Base-by-base conservation (phyloP, 2,888 invertebrate species). In the Sphaeridia pumilis region DNA sequence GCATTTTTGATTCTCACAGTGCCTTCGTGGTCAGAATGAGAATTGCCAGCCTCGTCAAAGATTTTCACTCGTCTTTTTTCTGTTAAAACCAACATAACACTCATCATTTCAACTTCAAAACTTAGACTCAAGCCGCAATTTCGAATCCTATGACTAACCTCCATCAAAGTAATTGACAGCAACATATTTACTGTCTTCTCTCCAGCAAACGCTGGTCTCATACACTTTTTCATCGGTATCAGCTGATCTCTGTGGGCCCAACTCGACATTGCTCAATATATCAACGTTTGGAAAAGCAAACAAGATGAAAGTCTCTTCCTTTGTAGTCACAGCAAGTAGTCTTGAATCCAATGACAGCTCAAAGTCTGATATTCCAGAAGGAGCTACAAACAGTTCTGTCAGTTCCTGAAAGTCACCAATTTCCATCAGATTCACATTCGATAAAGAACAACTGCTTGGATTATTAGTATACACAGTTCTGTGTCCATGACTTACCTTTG, bases 371-470 rank as follows among this genome's bases (percentile, higher is more conserved):
- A 64, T 58, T 24, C 64, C 64, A 43, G 61, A 53, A 21, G 55
- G 60, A n/a, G 58, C 58, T 22, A 60, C 49, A 42, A 64, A 63
- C n/a, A 64, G 31, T 52, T 64, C 62, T 25, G 57, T 58, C 12
- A 59, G 48, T 58, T 31, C 31, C 38, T 51, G 20, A 52, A 34
- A 51, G 35, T 3, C 21, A 5, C 20, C 36, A 25, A 7, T 3
- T 24, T 26, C 31, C 25, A 12, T 51, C 21, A 24, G 27, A 36
- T 4, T 14, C 2, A 46, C 28, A 38, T 26, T 48, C 4, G 22
- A 46, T 2, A 25, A 35, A 24, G 27, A 4, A 27, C 12, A 10
- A 20, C 10, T 26, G 5, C 22, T 24, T n/a, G 2, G 7, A 24
- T 17, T 27, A 12, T 46, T 45, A 17, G 5, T 5, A 35, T 35